Evolutionary conservation across 2,888 invertebrate genomes (phyloP).

Genomic region (Elysia crispata): DNA sequence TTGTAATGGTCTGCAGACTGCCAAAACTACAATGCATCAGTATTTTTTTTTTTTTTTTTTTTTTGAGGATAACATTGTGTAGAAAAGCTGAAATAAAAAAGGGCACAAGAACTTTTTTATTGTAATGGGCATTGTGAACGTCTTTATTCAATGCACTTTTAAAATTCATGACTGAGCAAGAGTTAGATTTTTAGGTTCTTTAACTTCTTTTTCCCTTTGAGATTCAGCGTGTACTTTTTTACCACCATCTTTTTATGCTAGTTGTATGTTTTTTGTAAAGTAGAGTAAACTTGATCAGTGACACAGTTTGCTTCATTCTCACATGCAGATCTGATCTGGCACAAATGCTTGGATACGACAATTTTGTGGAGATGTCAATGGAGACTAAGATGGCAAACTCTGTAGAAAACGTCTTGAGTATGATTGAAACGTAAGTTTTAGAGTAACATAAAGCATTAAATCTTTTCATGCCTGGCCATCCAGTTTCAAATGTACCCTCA

Average conservation of each 20-base stretch:
- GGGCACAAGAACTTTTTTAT: too few relatives aligned
- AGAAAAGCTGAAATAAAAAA: too few relatives aligned
- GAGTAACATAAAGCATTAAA: too few relatives aligned
- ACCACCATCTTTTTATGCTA: background rate
- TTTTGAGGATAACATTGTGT: background rate
- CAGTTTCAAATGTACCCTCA: background rate
- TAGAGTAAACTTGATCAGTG: background rate
- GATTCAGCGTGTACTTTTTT: background rate
- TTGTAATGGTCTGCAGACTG: too few relatives aligned
- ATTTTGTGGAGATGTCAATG: constrained; percentile 92
- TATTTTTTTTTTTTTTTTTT: too few relatives aligned
- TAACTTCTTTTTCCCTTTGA: background rate
- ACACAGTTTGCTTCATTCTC: background rate
- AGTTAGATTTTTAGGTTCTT: too few relatives aligned
- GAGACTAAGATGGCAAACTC: constrained; percentile 94
- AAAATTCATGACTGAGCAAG: too few relatives aligned
- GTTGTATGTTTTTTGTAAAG: background rate
- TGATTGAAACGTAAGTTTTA: constrained; percentile 81
- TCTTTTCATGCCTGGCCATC: too few relatives aligned
- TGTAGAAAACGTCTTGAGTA: constrained; percentile 85
- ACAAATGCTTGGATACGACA: constrained; percentile 86
- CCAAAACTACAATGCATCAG: too few relatives aligned
- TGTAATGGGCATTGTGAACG: too few relatives aligned
- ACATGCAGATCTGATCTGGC: constrained; percentile 84
- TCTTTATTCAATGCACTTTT: too few relatives aligned